A percentile compares a stretch with the other conserved stretches of the same genome.
Conservation (phyloP, 2,888 invertebrate genomes). For the Diaphora mendica region DNA sequence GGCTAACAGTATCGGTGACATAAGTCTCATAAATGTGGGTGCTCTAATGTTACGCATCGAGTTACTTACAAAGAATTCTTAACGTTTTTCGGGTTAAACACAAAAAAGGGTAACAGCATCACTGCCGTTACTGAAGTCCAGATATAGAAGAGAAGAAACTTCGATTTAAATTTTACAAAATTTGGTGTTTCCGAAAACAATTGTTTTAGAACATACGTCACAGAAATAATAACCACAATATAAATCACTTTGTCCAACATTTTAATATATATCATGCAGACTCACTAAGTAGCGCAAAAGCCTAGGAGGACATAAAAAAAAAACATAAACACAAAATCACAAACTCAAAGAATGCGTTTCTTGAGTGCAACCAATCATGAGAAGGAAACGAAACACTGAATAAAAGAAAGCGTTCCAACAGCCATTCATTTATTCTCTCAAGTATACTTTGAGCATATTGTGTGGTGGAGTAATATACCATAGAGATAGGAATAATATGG, state of each 20-base stretch:
- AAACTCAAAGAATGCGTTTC: slow-evolving; percentile 31
- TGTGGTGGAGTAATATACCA: background rate
- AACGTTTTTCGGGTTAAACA: slow-evolving; percentile 83
- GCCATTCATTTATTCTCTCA: background rate
- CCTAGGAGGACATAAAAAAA: slow-evolving; percentile 43
- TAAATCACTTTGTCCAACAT: slow-evolving; percentile 81
- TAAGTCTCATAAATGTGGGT: slow-evolving; percentile 19
- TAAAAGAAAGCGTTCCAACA: slow-evolving; percentile 31
- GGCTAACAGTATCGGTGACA: slow-evolving; percentile 33
- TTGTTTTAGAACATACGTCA: slow-evolving; percentile 80
- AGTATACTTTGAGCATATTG: slow-evolving; percentile 8
- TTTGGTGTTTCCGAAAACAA: slow-evolving; percentile 83
- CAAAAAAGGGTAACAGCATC: slow-evolving; percentile 80
- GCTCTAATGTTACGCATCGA: slow-evolving; percentile 6
- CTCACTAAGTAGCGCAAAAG: slow-evolving; percentile 33
- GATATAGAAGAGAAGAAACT: slow-evolving; percentile 82
- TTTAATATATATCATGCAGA: slow-evolving; percentile 35
- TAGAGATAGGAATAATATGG: background rate
- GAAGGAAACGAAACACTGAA: slow-evolving; percentile 40
- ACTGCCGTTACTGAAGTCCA: slow-evolving; percentile 77
- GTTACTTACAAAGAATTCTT: slow-evolving; percentile 85
- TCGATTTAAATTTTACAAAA: slow-evolving; percentile 82
- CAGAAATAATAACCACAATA: slow-evolving; percentile 67
- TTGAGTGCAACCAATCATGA: slow-evolving; percentile 40
- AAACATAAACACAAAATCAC: slow-evolving; percentile 53